These are phyloP conservation scores for Apodemia duryi DNA, from an alignment of 2,888 invertebrate genomes.

Conservation along the genomic window DNA sequence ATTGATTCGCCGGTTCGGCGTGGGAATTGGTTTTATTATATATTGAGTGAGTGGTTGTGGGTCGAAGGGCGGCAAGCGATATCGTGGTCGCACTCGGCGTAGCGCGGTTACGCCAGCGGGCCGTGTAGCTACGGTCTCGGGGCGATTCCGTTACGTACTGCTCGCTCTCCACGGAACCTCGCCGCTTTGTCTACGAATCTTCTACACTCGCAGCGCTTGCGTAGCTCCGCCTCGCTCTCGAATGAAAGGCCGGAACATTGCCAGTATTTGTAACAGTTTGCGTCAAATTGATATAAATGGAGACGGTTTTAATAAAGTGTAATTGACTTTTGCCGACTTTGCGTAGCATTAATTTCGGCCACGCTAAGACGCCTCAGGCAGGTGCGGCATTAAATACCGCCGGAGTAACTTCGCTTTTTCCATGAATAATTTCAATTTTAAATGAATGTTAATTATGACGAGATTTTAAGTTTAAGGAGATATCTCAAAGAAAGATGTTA, in stretches of 20 bases:
- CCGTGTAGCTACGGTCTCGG: constrained; percentile 44
- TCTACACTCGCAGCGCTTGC: constrained; percentile 63
- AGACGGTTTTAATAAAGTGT: constrained; percentile 80
- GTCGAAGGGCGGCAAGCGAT: constrained; percentile 42
- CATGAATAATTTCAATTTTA: constrained; percentile 72
- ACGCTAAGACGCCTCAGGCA: constrained; percentile 74
- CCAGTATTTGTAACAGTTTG: constrained; percentile 80
- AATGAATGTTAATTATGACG: constrained; percentile 73
- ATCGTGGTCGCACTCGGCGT: constrained; percentile 35
- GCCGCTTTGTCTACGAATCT: constrained; percentile 45
- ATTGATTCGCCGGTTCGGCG: constrained; percentile 56
- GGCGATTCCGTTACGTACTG: constrained; percentile 54
- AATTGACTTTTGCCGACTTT: constrained; percentile 79
- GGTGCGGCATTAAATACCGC: constrained; percentile 72
- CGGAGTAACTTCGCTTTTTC: constrained; percentile 62
- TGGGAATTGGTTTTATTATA: constrained; percentile 63
- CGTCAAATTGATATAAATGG: constrained; percentile 80
- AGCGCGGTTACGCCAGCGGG: constrained; percentile 41
- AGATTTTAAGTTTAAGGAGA: constrained; percentile 56
- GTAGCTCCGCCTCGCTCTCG: constrained; percentile 73
- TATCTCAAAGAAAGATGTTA: constrained; percentile 33
- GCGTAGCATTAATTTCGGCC: constrained; percentile 77
- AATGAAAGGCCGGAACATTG: constrained; percentile 76
- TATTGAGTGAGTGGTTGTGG: constrained; percentile 57
- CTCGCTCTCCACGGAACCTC: constrained; percentile 38